Percentiles rank a stretch among this genome's conserved stretches.
Conservation (phyloP, 1,140 invertebrate genomes). For the Danaus melanippus region DNA sequence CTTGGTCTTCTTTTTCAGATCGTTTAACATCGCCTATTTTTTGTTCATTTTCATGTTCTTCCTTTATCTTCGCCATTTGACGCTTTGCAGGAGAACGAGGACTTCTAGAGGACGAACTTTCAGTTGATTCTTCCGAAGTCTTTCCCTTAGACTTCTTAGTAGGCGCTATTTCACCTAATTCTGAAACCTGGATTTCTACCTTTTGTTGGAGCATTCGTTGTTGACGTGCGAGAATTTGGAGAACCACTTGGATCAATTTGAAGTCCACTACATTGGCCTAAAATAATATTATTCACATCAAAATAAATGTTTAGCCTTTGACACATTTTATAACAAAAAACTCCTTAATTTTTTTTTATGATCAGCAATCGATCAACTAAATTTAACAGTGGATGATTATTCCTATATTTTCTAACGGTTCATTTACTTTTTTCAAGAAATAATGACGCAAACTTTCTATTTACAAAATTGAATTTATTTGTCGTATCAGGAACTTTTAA, state of each 20-base stretch:
- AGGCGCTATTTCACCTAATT: constrained; percentile 2
- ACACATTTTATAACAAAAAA: no score
- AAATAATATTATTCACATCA: constrained; percentile 1
- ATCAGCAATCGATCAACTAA: no score
- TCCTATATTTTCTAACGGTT: no score
- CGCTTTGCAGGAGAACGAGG: constrained; percentile 8
- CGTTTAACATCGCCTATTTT: constrained; percentile 9
- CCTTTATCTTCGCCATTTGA: constrained; percentile 9
- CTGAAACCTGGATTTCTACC: constrained; percentile 32
- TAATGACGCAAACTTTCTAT: no score
- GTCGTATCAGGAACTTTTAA: no score
- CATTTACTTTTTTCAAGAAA: no score
- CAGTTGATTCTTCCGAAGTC: constrained; percentile 12
- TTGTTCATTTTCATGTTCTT: constrained; percentile 13
- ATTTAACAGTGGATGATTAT: no score
- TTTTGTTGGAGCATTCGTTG: constrained; percentile 46
- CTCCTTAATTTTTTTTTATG: no score
- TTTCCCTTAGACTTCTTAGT: constrained; percentile 4
- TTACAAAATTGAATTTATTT: no score
- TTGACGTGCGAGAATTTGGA: constrained; percentile 50
- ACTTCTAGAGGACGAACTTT: constrained; percentile 17
- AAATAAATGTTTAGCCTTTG: no score
- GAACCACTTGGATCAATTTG: constrained; percentile 46
- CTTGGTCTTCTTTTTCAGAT: constrained; percentile 1
- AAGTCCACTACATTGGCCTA: constrained; percentile 48